Conservation (phyloP, 64 coral and sea anemone species). For the Actinia tenebrosa region DNA sequence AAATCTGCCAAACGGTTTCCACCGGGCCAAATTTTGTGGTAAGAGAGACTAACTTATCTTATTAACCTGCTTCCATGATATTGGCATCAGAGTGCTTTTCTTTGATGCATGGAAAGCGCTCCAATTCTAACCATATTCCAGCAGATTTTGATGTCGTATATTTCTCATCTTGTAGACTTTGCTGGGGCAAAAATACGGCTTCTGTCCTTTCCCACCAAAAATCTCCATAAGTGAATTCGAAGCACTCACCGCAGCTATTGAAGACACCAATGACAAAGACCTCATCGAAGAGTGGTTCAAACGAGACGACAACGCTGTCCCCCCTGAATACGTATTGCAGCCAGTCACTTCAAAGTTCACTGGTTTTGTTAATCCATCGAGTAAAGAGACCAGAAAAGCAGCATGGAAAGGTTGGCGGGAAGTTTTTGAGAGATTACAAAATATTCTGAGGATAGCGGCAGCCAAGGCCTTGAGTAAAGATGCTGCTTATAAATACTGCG, state of each 20-base stretch:
- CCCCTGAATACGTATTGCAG: slow-evolving; percentile 72
- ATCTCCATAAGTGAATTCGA: slow-evolving; percentile 67
- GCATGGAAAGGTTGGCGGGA: slow-evolving; percentile 64
- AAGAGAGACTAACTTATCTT: slow-evolving; percentile 16
- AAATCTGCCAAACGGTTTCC: slow-evolving; percentile 60
- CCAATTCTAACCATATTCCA: no score
- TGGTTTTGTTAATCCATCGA: slow-evolving; percentile 36
- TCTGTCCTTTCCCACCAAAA: slow-evolving; percentile 60
- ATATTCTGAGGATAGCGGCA: slow-evolving; percentile 55
- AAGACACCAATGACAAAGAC: slow-evolving; percentile 58
- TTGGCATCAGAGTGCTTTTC: no score
- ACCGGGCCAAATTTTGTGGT: slow-evolving; percentile 92
- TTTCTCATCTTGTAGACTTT: slow-evolving; percentile 53
- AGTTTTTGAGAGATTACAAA: slow-evolving; percentile 59
- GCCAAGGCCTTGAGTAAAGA: slow-evolving; percentile 42
- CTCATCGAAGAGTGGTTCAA: slow-evolving; percentile 67
- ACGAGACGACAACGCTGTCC: slow-evolving; percentile 61
- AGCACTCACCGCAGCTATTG: slow-evolving; percentile 26
- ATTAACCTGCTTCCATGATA: not conserved
- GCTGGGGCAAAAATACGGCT: slow-evolving; percentile 82
- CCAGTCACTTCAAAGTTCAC: slow-evolving; percentile 72
- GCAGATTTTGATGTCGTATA: no score
- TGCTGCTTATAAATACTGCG: slow-evolving; percentile 50
- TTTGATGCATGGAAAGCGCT: no score
- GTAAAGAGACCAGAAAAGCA: slow-evolving; percentile 47